phyloP scores from a whole-genome alignment of 2,888 invertebrate species.

The Eilema depressum region DNA sequence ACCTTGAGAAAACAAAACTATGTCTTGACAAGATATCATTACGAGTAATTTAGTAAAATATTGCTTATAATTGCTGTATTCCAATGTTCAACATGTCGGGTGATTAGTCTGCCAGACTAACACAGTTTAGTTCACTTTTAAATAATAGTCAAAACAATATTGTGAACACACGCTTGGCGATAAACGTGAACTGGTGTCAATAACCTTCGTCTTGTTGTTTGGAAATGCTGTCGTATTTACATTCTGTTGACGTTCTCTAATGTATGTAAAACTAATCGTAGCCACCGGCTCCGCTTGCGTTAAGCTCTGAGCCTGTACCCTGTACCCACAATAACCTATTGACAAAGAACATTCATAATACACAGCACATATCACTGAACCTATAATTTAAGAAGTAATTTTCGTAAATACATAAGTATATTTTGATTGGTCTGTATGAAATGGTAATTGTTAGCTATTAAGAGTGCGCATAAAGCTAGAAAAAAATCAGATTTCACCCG shows the following conservation, averaged over 20 bases:
- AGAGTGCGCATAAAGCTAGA: too few species aligned
- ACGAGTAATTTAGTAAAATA: background rate
- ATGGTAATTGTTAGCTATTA: background rate
- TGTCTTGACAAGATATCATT: slow-evolving; percentile 3
- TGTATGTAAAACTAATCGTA: background rate
- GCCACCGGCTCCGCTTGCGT: background rate
- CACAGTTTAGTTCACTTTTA: too few species aligned
- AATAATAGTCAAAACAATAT: too few species aligned
- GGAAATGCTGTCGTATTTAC: background rate
- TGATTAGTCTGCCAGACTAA: background rate
- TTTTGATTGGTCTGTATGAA: slow-evolving; percentile 1
- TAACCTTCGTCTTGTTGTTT: background rate
- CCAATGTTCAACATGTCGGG: background rate
- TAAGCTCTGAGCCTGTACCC: background rate
- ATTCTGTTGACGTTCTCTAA: background rate
- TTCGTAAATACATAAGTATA: background rate
- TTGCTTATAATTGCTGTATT: background rate
- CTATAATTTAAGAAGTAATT: slow-evolving; percentile 1
- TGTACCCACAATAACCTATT: too few species aligned
- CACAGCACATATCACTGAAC: background rate
- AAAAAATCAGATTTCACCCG: too few species aligned
- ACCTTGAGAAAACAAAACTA: slow-evolving; percentile 8
- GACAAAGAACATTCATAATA: background rate
- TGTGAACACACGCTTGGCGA: background rate
- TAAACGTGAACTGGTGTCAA: background rate